Percentiles rank a stretch among this genome's conserved stretches.
Conservation (phyloP, 2,113 vertebrate species). For the Hippocampus comes region DNA sequence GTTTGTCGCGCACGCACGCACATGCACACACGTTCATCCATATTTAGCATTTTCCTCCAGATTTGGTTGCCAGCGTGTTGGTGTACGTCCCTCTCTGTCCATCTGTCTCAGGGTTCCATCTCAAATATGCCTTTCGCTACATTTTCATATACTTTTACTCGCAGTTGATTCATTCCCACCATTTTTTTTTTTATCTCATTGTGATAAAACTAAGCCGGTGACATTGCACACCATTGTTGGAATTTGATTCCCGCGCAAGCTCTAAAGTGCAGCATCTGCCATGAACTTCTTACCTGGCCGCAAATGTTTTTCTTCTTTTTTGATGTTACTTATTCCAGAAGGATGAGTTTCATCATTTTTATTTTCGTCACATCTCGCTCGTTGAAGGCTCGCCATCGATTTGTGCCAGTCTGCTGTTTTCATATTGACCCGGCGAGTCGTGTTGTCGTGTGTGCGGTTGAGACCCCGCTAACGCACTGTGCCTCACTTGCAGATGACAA, state of each 20-base stretch:
- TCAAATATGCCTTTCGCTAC: not conserved
- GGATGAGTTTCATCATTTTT: not conserved
- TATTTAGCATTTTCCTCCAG: not conserved
- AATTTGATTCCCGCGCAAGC: not conserved
- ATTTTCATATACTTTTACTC: not conserved
- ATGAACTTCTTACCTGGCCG: not conserved
- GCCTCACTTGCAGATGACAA: conserved; percentile 93
- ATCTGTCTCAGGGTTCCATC: conserved; percentile 9
- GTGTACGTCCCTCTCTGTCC: conserved; percentile 1
- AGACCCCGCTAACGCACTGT: conserved; percentile 70
- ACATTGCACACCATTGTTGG: not conserved
- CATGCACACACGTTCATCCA: not conserved
- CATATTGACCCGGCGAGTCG: not conserved
- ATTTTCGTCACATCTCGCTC: not conserved
- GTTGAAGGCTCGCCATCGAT: not conserved
- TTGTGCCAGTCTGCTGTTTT: not conserved
- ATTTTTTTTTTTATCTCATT: not conserved
- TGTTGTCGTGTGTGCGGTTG: not conserved
- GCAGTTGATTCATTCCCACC: not conserved
- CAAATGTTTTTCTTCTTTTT: not conserved
- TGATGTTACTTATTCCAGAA: not conserved
- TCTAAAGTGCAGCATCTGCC: too few relatives aligned
- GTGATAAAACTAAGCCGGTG: not conserved
- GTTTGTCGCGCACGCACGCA: not conserved
- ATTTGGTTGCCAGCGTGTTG: conserved; percentile 1